Evolutionary conservation across 2,113 vertebrate species (phyloP).

Genomic region (Eidolon helvum): DNA sequence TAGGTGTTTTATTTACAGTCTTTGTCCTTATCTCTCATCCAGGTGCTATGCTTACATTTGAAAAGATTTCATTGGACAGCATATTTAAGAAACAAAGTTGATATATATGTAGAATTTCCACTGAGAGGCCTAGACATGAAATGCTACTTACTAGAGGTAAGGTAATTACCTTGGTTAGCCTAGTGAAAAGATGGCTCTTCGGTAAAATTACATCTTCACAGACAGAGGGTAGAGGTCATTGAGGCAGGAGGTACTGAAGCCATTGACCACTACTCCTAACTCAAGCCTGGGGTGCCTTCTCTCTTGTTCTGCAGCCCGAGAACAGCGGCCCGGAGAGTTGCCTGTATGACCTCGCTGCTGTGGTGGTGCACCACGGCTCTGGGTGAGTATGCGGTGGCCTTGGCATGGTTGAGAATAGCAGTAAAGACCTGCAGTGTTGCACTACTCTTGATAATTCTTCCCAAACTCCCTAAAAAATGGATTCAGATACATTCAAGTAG

Average conservation of each 20-base stretch:
- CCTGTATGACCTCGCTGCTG: slow-evolving; percentile 94
- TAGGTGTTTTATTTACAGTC: neutral
- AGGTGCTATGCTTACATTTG: slow-evolving; percentile 98
- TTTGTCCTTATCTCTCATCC: neutral
- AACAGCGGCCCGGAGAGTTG: slow-evolving; percentile 91
- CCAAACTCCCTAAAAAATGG: neutral
- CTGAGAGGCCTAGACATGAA: slow-evolving; percentile 95
- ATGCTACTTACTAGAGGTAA: slow-evolving; percentile 95
- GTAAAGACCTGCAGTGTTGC: neutral
- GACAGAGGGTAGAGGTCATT: neutral
- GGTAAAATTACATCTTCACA: neutral
- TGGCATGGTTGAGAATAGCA: neutral
- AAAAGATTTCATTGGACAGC: slow-evolving; percentile 99
- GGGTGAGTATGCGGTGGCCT: slow-evolving; percentile 87
- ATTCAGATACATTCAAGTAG: neutral
- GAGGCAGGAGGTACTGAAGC: neutral
- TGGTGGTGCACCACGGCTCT: slow-evolving; percentile 98
- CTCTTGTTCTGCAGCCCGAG: slow-evolving; percentile 86
- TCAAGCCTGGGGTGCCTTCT: slow-evolving; percentile 24
- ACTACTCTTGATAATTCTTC: neutral
- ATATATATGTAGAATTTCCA: slow-evolving; percentile 97
- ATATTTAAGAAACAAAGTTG: slow-evolving; percentile 97
- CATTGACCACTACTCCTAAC: neutral
- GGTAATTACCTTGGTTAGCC: rapidly evolving
- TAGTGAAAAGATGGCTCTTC: neutral